Conservation (phyloP, 2,888 invertebrate genomes). For the Ariolimax columbianus region DNA sequence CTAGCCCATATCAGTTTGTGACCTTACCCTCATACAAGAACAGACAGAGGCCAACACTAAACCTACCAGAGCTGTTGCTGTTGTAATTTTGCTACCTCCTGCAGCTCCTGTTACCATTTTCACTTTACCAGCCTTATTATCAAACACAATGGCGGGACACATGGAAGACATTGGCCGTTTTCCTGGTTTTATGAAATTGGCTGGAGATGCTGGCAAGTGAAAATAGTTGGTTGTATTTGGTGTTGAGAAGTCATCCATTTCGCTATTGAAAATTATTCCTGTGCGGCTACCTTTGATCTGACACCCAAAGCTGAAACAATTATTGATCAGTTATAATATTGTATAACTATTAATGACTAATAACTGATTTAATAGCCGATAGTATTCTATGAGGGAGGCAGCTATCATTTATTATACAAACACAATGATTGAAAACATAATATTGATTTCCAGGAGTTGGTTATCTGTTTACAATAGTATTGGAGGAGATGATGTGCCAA, state of each 20-base stretch:
- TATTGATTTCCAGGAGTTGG: no score
- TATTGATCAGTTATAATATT: not conserved
- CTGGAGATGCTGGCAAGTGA: constrained; percentile 84
- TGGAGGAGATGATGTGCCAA: no score
- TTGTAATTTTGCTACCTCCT: constrained; percentile 93
- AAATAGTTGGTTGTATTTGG: constrained; percentile 80
- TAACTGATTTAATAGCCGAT: not conserved
- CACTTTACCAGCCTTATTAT: constrained; percentile 82
- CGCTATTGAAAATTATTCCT: constrained; percentile 93
- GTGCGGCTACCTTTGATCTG: constrained; percentile 79
- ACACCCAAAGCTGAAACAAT: constrained; percentile 86
- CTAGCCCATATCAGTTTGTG: no score
- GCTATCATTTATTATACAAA: no score
- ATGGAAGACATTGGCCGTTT: constrained; percentile 94
- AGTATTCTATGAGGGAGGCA: no score
- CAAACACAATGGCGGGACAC: constrained; percentile 88
- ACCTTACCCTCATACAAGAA: no score
- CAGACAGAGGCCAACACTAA: no score
- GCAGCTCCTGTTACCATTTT: constrained; percentile 88
- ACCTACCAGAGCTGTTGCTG: constrained; percentile 82
- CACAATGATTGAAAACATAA: no score
- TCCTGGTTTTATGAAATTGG: constrained; percentile 89
- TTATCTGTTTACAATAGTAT: no score
- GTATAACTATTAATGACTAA: not conserved
- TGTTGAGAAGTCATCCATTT: constrained; percentile 94